These are phyloP conservation scores for Drosophila dunni DNA, from an alignment of 1,140 invertebrate genomes.

Conservation along the genomic window DNA sequence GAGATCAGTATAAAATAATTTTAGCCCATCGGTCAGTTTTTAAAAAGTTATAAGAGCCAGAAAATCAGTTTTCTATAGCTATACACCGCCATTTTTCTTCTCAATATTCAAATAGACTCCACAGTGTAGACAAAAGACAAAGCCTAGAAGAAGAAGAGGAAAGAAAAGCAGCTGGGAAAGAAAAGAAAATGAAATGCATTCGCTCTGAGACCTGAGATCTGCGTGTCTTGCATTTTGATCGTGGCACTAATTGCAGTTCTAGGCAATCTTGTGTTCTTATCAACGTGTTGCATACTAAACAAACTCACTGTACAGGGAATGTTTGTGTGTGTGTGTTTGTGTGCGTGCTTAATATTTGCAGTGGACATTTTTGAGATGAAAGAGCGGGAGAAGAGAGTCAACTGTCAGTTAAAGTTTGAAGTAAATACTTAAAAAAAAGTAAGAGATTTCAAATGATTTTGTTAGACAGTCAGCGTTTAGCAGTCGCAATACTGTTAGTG, in stretches of 20 bases:
- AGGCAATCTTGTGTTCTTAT: conserved; percentile 47
- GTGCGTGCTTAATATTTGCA: conserved; percentile 17
- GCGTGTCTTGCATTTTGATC: conserved; percentile 65
- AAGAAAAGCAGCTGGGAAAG: conserved; percentile 2
- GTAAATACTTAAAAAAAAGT: conserved; percentile 8
- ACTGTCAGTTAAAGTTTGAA: conserved; percentile 11
- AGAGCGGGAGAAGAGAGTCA: background rate
- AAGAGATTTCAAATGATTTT: conserved; percentile 12
- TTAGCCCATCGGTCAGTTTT: too few species aligned
- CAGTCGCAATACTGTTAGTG: conserved; percentile 59
- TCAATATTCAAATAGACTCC: background rate
- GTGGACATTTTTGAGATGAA: conserved; percentile 6
- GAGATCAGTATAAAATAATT: too few species aligned
- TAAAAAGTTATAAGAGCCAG: too few species aligned
- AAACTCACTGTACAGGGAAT: background rate
- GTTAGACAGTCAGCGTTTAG: conserved; percentile 46
- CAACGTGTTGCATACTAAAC: conserved; percentile 56
- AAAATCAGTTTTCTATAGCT: too few species aligned
- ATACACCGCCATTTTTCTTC: too few species aligned
- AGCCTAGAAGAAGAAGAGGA: conserved; percentile 2
- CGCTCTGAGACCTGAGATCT: conserved; percentile 30
- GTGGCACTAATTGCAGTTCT: conserved; percentile 66
- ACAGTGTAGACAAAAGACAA: conserved; percentile 3
- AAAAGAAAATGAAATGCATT: conserved; percentile 47
- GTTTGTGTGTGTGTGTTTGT: background rate